phyloP scores from a whole-genome alignment of 2,888 invertebrate species.

The Rhamnusium bicolor region DNA sequence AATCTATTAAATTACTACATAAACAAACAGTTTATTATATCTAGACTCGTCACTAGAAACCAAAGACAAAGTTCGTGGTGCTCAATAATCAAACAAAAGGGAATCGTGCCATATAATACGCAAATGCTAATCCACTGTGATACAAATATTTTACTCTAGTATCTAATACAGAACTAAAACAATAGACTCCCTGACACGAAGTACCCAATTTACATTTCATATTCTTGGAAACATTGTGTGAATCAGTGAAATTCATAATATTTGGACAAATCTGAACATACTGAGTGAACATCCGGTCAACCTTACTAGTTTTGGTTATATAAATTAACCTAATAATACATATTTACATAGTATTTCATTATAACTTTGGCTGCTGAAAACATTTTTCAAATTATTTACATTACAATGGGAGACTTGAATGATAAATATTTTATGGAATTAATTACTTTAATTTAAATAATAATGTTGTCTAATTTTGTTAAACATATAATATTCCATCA shows the following conservation, averaged over 20 bases:
- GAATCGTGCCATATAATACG: not conserved
- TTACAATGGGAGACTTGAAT: not conserved
- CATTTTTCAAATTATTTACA: not conserved
- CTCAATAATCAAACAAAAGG: no score
- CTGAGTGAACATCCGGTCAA: not conserved
- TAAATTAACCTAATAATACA: not conserved
- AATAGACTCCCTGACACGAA: not conserved
- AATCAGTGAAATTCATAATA: not conserved
- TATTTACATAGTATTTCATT: not conserved
- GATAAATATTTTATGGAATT: not conserved
- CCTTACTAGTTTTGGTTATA: not conserved
- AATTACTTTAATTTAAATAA: not conserved
- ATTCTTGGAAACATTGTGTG: not conserved
- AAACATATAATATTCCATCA: no score
- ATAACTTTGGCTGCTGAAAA: not conserved
- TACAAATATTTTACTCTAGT: not conserved
- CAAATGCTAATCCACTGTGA: not conserved
- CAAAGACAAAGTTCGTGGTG: no score
- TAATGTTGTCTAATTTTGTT: not conserved
- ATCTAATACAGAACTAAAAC: not conserved
- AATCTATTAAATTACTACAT: no score
- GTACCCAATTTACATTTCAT: not conserved
- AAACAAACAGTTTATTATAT: no score
- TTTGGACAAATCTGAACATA: not conserved
- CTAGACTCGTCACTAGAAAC: no score